Base-by-base conservation (phyloP, 2,113 vertebrate species). In the Phyllostomus hastatus region DNA sequence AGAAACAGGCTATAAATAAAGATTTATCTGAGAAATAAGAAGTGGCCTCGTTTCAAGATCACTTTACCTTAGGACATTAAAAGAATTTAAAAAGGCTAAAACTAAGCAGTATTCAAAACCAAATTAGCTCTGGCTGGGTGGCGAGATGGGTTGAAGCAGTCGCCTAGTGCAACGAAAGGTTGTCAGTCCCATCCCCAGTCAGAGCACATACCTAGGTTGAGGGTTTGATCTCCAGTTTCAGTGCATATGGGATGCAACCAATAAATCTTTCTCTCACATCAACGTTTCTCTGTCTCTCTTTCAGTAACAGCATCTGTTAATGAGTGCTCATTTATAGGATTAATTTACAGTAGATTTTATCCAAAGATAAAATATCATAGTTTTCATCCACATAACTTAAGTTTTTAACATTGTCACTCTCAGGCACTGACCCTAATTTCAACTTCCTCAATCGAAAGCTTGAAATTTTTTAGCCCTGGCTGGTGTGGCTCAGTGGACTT, bases 1-100 rank as follows among this genome's bases (percentile, higher is more conserved):
- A 93, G 46, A 96, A 96, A 88, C 1, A 90, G 57, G 22, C 31
- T 46, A 94, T 89, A 91, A 95, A 92, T 57, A 82, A 1, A 72
- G 52, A 28, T 28, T 91, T 81, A 91, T 72, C 48, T 85, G 8
- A 86, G 35, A 80, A 91, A 88, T 2, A 46, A 41, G 1, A 75
- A 7, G 67, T 89, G n/a, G 43, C 31, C 61, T 94, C 22, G 94
- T 80, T 91, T 88, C 54, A 89, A 73, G 17, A 89, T 59, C 88
- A 79, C 31, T 88, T 93, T 88, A 84, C 72, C 33, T 79, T 20
- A 90, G 14, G 41, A 90, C 50, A 48, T 88, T 26, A 64, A 69
- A 95, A 69, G 33, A 95, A 89, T 59, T 86, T 89, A 22, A 76
- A 91, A 89, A 79, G 76, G 54, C 54, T 67, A 57, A 79, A 80